Conservation (phyloP, 2,888 invertebrate species). For the Iphiclides podalirius region DNA sequence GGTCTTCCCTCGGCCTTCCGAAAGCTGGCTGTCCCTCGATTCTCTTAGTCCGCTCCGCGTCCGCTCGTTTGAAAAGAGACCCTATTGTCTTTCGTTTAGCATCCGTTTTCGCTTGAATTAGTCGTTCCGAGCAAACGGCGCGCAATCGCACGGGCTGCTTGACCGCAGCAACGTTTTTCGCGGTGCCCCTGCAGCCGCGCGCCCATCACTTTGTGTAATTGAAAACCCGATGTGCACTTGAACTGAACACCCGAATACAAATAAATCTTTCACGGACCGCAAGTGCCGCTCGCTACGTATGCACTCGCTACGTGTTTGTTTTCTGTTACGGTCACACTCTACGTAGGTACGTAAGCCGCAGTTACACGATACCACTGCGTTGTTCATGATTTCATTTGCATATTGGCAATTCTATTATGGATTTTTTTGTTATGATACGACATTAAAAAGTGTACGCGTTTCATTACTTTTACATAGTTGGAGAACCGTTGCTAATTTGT, state of each 20-base stretch:
- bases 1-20: conserved; percentile 77
- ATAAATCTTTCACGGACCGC: conserved; percentile 56
- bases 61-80: conserved; percentile 48
- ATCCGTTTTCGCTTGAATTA: conserved; percentile 47
- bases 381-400: background rate
- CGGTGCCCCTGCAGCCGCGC: conserved; percentile 59
- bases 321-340: conserved; percentile 6
- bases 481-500: no score
- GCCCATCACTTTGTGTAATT: conserved; percentile 77
- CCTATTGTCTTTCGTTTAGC: conserved; percentile 52
- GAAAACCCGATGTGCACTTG: conserved; percentile 77
- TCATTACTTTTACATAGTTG: no score
- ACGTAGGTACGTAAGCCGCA: background rate
- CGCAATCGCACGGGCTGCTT: conserved; percentile 64
- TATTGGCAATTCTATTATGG: background rate
- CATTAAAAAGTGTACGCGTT: no score
- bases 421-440: no score
- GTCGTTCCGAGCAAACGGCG: conserved; percentile 48
- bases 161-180: conserved; percentile 69
- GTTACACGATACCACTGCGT: no score
- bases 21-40: conserved; percentile 60
- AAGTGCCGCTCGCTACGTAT: conserved; percentile 27
- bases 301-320: conserved; percentile 14
- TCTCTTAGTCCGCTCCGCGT: conserved; percentile 48
- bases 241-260: conserved; percentile 64